These are phyloP conservation scores for Amblyjoppa proteus DNA, from an alignment of 2,888 invertebrate species.

Conservation along the genomic window DNA sequence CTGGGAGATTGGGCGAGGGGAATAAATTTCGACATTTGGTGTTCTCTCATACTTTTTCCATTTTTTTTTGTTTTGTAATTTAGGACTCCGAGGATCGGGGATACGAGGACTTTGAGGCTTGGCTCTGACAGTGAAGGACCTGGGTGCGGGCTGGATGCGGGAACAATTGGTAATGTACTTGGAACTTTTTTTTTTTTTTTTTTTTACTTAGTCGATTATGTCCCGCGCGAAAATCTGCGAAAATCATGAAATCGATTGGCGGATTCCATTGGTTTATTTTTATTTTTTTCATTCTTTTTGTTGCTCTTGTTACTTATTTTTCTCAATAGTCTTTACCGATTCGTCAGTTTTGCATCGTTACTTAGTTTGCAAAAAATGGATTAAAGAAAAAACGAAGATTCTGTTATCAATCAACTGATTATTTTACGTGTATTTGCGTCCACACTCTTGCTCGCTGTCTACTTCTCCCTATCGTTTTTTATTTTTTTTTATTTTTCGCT, in stretches of 20 bases:
- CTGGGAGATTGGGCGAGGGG: slow-evolving; percentile 68
- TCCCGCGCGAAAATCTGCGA: slow-evolving; percentile 82
- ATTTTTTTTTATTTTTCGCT: slow-evolving; percentile 55
- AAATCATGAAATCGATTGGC: slow-evolving; percentile 80
- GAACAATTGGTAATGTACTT: slow-evolving; percentile 58
- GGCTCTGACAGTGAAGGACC: slow-evolving; percentile 48
- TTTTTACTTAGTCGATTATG: slow-evolving; percentile 70
- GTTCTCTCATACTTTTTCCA: slow-evolving; percentile 31
- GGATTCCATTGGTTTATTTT: slow-evolving; percentile 64
- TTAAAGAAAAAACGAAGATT: slow-evolving; percentile 20
- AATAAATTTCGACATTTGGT: slow-evolving; percentile 50
- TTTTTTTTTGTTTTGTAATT: slow-evolving; percentile 17
- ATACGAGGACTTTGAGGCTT: slow-evolving; percentile 41
- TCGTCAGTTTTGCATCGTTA: slow-evolving; percentile 20
- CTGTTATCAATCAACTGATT: slow-evolving; percentile 64
- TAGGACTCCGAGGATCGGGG: slow-evolving; percentile 28
- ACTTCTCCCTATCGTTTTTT: slow-evolving; percentile 58
- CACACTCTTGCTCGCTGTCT: slow-evolving; percentile 60
- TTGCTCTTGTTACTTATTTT: slow-evolving; percentile 33
- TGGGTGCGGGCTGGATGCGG: slow-evolving; percentile 49
- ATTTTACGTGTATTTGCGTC: slow-evolving; percentile 66
- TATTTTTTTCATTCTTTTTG: slow-evolving; percentile 36
- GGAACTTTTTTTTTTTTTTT: slow-evolving; percentile 12
- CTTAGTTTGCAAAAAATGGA: slow-evolving; percentile 52
- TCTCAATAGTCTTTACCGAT: slow-evolving; percentile 21